Evolutionary conservation across 1,140 invertebrate species (phyloP), one percentile per base, ranked within the genome.

Genomic region (Sogatella furcifera): DNA sequence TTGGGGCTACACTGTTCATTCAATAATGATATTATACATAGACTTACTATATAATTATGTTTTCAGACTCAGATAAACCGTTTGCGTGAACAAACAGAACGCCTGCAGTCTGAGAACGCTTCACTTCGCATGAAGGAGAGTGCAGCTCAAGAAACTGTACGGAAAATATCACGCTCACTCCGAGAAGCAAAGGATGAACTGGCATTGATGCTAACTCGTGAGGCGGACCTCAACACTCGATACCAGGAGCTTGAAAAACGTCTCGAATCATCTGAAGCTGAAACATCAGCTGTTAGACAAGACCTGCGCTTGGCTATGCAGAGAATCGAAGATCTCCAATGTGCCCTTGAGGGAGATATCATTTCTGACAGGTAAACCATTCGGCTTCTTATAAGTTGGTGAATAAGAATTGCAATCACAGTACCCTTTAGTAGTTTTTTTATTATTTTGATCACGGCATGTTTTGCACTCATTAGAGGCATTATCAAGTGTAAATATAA

Each of bases 51-150:
- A 28, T 28, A 28, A 28, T 28, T 57, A 10, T 43, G 42, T 21
- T 55, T 71, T 65, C 64, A 83, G 82, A 79, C 78, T 2, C 91
- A 94, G 75, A 82, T 90, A 60, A 76, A 80, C 17, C 77, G 92
- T 60, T 73, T 91, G 53, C 92, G 92, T 67, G 93, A 97, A 68
- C 83, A 84, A 5, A 78, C 90, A 38, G 92, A 95, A 31, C 85
- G 86, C 64, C 69, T 90, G 13, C 84, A 86, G 60, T 77, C 80
- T 13, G 92, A 95, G 68, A 79, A 86, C 5, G 82, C 83, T 0
- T 74, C 81, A 15, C 76, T 87, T 0, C 79, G 84, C 61, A 75
- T 81, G 1, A 82, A 86, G 15, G 92, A 95, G 69, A 79, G 84
- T 65, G 79, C 82, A 17, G 81, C 84, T 4, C 85, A 89, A 62